Percentiles rank a stretch among this genome's conserved stretches.
phyloP scores from a whole-genome alignment of 1,140 invertebrate genomes.

The Cydia amplana region DNA sequence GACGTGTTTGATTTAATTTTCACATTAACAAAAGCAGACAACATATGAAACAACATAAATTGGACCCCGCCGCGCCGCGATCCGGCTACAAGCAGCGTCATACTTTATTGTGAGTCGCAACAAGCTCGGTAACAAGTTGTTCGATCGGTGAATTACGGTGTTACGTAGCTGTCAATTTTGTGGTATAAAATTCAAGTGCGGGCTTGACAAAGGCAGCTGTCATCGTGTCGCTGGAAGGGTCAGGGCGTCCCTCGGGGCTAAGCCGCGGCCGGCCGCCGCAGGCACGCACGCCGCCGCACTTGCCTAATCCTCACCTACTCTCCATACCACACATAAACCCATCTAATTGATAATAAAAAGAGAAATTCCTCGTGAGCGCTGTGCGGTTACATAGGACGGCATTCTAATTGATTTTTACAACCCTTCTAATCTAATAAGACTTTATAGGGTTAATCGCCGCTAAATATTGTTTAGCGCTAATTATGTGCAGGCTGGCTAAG shows the following conservation, averaged over 20 bases:
- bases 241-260: slow-evolving; percentile 65
- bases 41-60: slow-evolving; percentile 73
- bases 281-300: slow-evolving; percentile 65
- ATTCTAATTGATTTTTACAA: slow-evolving; percentile 74
- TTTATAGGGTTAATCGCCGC: slow-evolving; percentile 55
- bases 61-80: slow-evolving; percentile 57
- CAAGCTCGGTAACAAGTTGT: slow-evolving; percentile 51
- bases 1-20: slow-evolving; percentile 63
- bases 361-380: slow-evolving; percentile 66
- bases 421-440: slow-evolving; percentile 51
- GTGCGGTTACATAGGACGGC: slow-evolving; percentile 69
- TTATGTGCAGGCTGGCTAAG: slow-evolving; percentile 50
- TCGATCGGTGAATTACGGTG: slow-evolving; percentile 57
- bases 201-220: slow-evolving; percentile 72
- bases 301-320: slow-evolving; percentile 71
- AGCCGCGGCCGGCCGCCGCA: slow-evolving; percentile 54
- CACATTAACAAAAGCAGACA: slow-evolving; percentile 75
- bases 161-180: slow-evolving; percentile 69
- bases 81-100: slow-evolving; percentile 46
- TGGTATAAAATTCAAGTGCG: slow-evolving; percentile 68
- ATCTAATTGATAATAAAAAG: slow-evolving; percentile 78
- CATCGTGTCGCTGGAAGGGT: slow-evolving; percentile 63
- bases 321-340: slow-evolving; percentile 67
- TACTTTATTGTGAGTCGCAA: slow-evolving; percentile 64
- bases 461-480: slow-evolving; percentile 64